Conservation (phyloP, 2,113 vertebrate genomes). For the Dasyprocta punctata region DNA sequence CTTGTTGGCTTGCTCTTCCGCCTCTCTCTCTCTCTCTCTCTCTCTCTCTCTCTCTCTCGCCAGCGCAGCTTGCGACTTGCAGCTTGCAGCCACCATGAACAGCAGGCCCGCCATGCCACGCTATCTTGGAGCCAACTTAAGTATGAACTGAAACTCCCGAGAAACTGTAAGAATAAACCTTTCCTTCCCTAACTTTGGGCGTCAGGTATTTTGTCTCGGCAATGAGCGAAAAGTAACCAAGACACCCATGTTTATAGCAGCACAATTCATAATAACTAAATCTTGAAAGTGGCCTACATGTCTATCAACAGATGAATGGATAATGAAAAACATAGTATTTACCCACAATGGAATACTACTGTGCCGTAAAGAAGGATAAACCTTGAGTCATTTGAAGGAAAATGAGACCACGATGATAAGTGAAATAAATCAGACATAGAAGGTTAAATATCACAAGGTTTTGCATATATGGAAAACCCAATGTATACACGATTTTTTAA, state of each 20-base stretch:
- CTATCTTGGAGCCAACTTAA: too few species aligned
- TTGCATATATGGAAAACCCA: neutral
- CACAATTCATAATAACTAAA: neutral
- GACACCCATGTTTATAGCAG: neutral
- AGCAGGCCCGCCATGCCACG: too few species aligned
- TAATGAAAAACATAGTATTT: neutral
- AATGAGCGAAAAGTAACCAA: too few species aligned
- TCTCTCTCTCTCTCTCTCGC: too few species aligned
- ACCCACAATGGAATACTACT: neutral
- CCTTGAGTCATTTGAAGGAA: neutral
- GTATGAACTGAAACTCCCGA: too few species aligned
- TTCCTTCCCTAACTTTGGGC: too few species aligned
- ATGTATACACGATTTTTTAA: neutral
- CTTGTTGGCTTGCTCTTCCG: too few species aligned
- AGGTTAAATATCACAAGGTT: neutral
- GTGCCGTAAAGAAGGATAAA: neutral
- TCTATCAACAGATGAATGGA: neutral
- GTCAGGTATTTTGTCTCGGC: too few species aligned
- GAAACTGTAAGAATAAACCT: too few species aligned
- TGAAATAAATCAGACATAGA: neutral
- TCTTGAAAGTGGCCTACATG: neutral
- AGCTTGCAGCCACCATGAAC: too few species aligned
- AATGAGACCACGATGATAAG: neutral
- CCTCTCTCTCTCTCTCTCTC: too few species aligned
- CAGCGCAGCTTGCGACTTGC: too few species aligned